Percentiles rank a stretch among this genome's conserved stretches.
Conservation (phyloP, 2,113 vertebrate genomes). For the Aptenodytes patagonicus region DNA sequence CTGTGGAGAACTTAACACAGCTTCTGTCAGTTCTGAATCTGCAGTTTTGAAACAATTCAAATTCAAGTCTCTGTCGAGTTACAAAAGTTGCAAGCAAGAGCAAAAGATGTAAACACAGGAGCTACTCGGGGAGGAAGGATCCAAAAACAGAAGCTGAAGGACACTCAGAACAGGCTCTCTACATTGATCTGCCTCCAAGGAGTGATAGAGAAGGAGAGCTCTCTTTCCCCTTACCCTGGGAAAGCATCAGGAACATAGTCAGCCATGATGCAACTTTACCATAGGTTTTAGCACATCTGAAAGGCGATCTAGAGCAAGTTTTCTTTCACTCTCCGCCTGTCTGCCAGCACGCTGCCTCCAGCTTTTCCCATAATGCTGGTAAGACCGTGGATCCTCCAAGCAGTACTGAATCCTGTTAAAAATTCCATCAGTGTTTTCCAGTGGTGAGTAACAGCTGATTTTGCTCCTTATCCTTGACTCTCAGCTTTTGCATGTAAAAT, state of each 20-base stretch:
- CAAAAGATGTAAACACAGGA: neutral
- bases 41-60: neutral
- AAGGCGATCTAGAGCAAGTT: neutral
- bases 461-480: neutral
- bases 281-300: neutral
- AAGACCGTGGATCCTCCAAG: neutral
- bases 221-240: neutral
- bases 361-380: neutral
- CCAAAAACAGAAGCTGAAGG: neutral
- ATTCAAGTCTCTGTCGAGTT: neutral
- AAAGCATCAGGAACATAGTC: neutral
- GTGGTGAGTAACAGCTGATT: neutral
- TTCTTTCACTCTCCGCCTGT: neutral
- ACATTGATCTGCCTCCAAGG: rapidly evolving
- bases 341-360: neutral
- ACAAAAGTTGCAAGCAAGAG: neutral
- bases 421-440: neutral
- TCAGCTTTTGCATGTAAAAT: neutral
- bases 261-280: neutral
- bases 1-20: neutral
- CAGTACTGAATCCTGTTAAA: neutral
- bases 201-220: rapidly evolving
- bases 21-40: neutral
- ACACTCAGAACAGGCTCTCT: neutral
- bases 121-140: neutral